phyloP scores from a whole-genome alignment of 2,113 vertebrate genomes.

The Microcebus ravelobensis region DNA sequence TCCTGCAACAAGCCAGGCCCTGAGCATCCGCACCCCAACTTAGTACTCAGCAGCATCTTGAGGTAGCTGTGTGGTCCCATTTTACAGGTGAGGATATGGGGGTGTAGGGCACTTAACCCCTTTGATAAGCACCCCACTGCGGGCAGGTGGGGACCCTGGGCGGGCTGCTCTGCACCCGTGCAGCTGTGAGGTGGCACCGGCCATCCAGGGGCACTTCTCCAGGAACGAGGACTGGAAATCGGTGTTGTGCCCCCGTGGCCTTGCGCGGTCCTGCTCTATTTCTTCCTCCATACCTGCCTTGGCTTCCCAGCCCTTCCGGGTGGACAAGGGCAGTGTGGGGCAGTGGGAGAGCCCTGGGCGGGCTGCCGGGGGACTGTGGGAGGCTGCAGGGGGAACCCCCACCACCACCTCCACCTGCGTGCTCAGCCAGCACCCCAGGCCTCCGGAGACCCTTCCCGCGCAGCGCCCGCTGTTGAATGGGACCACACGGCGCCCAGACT shows the following conservation, averaged over 20 bases:
- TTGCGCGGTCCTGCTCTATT: not conserved
- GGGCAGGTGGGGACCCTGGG: too few relatives aligned
- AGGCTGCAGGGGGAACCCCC: accelerated
- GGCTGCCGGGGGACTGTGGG: not conserved
- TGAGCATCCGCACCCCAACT: not conserved
- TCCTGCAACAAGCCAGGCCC: not conserved
- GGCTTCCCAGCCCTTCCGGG: not conserved
- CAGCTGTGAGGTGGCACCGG: not conserved
- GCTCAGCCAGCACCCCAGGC: accelerated
- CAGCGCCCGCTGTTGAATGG: not conserved
- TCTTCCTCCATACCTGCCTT: not conserved
- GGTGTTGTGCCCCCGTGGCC: not conserved
- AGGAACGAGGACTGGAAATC: not conserved
- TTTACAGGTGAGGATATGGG: not conserved
- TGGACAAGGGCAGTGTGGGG: not conserved
- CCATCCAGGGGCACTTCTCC: not conserved
- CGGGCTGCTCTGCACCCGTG: not conserved
- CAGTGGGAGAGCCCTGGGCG: not conserved
- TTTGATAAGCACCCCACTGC: too few relatives aligned
- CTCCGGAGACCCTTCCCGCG: not conserved
- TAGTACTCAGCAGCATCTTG: not conserved
- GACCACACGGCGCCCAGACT: not conserved
- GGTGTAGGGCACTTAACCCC: accelerated
- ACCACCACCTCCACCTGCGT: too few relatives aligned
- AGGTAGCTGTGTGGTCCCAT: not conserved